Conservation (phyloP, 2,888 invertebrate species). For the Leucophenga maculata region DNA sequence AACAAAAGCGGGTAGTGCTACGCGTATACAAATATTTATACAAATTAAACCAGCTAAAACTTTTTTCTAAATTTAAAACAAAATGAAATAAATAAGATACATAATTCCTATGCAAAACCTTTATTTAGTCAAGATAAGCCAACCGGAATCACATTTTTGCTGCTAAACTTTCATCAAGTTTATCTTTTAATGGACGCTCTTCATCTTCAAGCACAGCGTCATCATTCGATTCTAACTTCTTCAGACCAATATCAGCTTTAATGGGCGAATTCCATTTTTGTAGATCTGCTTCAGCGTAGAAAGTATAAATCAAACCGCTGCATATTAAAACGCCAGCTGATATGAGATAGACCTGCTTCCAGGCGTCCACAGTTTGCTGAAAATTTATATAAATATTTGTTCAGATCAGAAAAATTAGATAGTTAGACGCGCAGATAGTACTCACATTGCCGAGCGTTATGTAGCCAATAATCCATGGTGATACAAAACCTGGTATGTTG, state of each 20-base stretch:
- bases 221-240: slow-evolving; percentile 56
- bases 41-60: no score
- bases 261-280: slow-evolving; percentile 75
- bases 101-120: no score
- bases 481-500: slow-evolving; percentile 76
- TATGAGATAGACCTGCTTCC: slow-evolving; percentile 77
- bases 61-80: no score
- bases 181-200: slow-evolving; percentile 39
- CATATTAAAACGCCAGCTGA: slow-evolving; percentile 73
- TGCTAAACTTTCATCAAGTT: no score
- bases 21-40: no score
- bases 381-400: slow-evolving; percentile 28
- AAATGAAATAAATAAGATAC: no score
- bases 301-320: slow-evolving; percentile 74
- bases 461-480: slow-evolving; percentile 77
- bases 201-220: slow-evolving; percentile 40
- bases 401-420: no score
- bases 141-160: no score
- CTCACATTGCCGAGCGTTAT: slow-evolving; percentile 78
- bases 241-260: slow-evolving; percentile 46
- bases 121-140: no score
- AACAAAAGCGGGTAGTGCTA: no score
- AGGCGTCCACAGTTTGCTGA: slow-evolving; percentile 77
- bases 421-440: slow-evolving; percentile 45
- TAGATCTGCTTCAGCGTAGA: slow-evolving; percentile 75